Conservation (phyloP, 2,797 vertebrate genomes). For the Thamnophis elegans region DNA sequence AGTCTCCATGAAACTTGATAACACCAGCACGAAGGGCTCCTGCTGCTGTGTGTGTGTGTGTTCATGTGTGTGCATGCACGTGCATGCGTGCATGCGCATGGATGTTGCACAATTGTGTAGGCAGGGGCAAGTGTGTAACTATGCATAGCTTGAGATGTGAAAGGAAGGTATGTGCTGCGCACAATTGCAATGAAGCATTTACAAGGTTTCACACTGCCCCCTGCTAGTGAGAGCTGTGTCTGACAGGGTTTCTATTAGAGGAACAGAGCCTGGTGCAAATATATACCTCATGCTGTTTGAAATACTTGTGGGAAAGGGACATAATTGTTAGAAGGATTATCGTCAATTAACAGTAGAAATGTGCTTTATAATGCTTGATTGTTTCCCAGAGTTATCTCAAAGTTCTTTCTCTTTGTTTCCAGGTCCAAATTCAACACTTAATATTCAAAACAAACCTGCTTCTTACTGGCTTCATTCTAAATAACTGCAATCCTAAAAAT, state of each 20-base stretch:
- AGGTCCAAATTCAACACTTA: neutral
- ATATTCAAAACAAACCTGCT: neutral
- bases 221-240: neutral
- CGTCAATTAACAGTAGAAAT: neutral
- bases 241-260: neutral
- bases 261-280: neutral
- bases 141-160: neutral
- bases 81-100: neutral
- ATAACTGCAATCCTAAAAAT: neutral
- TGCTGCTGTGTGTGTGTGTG: neutral
- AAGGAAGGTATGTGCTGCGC: neutral
- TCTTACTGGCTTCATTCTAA: neutral
- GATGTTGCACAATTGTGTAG: neutral
- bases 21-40: neutral
- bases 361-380: neutral
- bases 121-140: neutral
- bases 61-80: rapidly evolving
- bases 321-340: neutral
- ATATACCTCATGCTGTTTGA: neutral
- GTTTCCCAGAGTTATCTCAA: neutral
- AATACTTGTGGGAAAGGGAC: neutral
- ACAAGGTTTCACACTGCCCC: too few species aligned
- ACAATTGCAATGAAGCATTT: neutral
- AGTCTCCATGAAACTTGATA: constrained; percentile 12
- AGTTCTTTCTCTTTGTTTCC: neutral